Evolutionary conservation across 2,888 invertebrate species (phyloP).

Genomic region (Morpho deidamia): DNA sequence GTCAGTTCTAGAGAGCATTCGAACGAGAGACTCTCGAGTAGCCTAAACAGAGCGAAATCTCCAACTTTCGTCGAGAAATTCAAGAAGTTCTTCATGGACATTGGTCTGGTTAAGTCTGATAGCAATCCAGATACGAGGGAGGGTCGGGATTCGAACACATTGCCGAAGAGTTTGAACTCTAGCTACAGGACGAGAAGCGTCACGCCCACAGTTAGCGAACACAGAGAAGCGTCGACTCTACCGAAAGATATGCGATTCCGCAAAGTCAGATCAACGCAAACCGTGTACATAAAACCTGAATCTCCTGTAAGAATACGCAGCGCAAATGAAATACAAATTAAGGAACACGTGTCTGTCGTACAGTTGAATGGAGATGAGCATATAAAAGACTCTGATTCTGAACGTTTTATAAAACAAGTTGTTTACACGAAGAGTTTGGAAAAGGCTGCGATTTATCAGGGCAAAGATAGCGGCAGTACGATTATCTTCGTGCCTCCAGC

Average conservation of each 20-base stretch:
- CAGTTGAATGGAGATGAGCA: constrained; percentile 61
- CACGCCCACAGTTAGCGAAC: constrained; percentile 45
- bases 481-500: constrained; percentile 67
- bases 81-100: constrained; percentile 66
- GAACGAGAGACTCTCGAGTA: constrained; percentile 53
- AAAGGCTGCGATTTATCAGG: constrained; percentile 54
- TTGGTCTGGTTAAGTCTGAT: constrained; percentile 58
- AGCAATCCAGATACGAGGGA: constrained; percentile 34
- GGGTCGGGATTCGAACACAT: constrained; percentile 40
- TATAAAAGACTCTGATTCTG: constrained; percentile 42
- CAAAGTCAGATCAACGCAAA: constrained; percentile 63
- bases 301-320: constrained; percentile 38
- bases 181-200: constrained; percentile 56
- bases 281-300: constrained; percentile 61
- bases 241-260: constrained; percentile 71
- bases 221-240: constrained; percentile 55
- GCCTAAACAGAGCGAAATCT: constrained; percentile 62
- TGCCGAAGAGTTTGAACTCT: constrained; percentile 58
- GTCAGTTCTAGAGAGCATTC: constrained; percentile 49
- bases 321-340: constrained; percentile 42
- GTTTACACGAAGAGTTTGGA: constrained; percentile 56
- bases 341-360: constrained; percentile 64
- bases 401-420: constrained; percentile 48
- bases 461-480: constrained; percentile 64
- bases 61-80: constrained; percentile 71